Base-by-base conservation (phyloP, 1,140 invertebrate genomes). In the Apis laboriosa region DNA sequence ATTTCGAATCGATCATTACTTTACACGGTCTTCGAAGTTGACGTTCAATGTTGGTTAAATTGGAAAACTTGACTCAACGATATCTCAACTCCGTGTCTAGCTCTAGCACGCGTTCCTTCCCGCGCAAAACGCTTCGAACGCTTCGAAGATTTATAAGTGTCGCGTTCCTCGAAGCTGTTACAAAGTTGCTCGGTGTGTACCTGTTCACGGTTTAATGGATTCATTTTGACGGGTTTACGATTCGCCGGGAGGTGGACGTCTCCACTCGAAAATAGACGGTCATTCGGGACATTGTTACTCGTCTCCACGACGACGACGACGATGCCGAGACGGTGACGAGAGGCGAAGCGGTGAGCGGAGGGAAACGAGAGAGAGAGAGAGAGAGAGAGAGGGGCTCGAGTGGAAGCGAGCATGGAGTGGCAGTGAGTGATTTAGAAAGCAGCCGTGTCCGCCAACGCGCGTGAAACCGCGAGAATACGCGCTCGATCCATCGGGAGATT, bases 391-490 rank as follows among this genome's bases (percentile, higher is more conserved):
- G 78, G 3, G 34, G 0, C 34, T 34, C 17, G 15, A 60, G 21
- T 43, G 15, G 19, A 43, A 43, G 34, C 34, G 34, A 0, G 60
- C 53, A 61, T 51, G 61, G 63, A 70, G 72, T 82, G 83, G 72
- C 83, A 86, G 73, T 73, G 78, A 83, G 85, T 90, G 90, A 90
- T 92, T 91, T 91, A 90, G 90, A 91, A 91, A 91, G 89, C 88
- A 64, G n/a, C 43, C 68, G 87, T 24, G 90, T 91, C 91, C 90
- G 87, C 90, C 91, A 89, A 92, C 90, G 92, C 90, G 83, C 90
- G 83, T 81, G 73, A 79, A 83, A 88, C 63, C 77, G 85, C 86
- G 24, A 24, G 34, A 21, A 67, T 49, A 49, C 43, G 86, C 74
- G 63, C 84, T 83, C 88, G 92, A 93, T 92, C 85, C 77, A 13